Evolutionary conservation across 2,113 vertebrate species (phyloP), one percentile per base, ranked within the genome.

Genomic region (Pachypanchax playfairii): DNA sequence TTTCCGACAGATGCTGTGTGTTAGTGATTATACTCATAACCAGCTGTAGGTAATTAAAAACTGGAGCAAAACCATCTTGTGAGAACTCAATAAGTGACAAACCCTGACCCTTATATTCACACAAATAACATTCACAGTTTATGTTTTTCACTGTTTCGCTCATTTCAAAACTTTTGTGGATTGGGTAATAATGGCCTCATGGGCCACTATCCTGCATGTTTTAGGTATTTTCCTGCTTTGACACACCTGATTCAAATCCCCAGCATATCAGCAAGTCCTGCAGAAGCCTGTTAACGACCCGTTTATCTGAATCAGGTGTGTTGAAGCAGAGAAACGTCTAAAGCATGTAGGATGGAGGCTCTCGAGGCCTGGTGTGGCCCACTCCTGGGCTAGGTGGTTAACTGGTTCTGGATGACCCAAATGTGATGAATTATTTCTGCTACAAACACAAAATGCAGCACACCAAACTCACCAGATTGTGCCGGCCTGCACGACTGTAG

Each of bases 401-500:
- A 51, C 61, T 50, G 75, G 73, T 74, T 65, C 4, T 41, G 56
- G 51, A 71, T 49, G 66, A 61, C 49, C 42, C 63, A 68, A 53
- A 79, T 59, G 24, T 68, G 71, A 80, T 80, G 72, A 42, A 57
- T 79, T 51, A n/a, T n/a, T n/a, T n/a, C n/a, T n/a, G n/a, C n/a
- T n/a, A n/a, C n/a, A n/a, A n/a, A n/a, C n/a, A 61, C 74, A 84
- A 59, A 51, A 68, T 57, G 50, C 71, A 59, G 52, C 53, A 64
- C 25, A 61, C 60, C 52, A 76, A 49, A 67, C 93, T 91, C 87
- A 99, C 97, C 97, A 99, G 56, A 99, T 96, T 55, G 97, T 99
- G 71, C 97, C 97, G 29, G 96, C 96, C 85, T 98, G 97, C 94
- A 99, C 93, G 31, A 96, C 95, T 38, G 95, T 95, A 54, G 96